Conservation (phyloP, 2,888 invertebrate species). For the Blera fallax region DNA sequence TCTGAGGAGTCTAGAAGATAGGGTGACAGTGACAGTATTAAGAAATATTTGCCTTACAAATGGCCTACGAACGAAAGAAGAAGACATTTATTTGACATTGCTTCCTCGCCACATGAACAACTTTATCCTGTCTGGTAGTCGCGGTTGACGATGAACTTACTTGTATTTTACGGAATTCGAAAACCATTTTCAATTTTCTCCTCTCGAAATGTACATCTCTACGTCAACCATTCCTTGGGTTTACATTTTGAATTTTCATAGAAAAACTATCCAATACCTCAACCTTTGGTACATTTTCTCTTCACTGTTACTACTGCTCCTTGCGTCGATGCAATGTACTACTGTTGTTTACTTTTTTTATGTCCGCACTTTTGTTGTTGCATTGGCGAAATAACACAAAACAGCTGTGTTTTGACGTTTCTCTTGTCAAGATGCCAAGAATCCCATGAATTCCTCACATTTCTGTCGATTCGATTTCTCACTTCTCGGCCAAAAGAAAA, state of each 20-base stretch:
- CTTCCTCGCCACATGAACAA: too few relatives aligned
- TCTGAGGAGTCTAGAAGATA: too few relatives aligned
- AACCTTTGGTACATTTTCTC: background rate
- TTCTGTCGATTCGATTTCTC: conserved; percentile 8
- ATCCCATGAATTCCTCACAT: conserved; percentile 43
- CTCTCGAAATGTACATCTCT: background rate
- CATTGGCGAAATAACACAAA: conserved; percentile 25
- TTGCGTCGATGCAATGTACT: background rate
- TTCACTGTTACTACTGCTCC: background rate
- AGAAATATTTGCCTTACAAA: too few relatives aligned
- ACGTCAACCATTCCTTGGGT: background rate
- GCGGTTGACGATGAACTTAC: too few relatives aligned
- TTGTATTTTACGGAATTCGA: too few relatives aligned
- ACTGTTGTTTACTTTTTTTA: conserved; percentile 46
- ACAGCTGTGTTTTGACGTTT: conserved; percentile 65
- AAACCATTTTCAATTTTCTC: too few relatives aligned
- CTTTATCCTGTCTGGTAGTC: too few relatives aligned
- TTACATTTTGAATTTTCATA: background rate
- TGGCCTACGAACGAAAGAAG: too few relatives aligned
- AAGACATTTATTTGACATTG: too few relatives aligned
- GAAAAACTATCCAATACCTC: background rate
- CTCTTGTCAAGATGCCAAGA: conserved; percentile 55
- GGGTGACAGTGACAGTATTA: too few relatives aligned
- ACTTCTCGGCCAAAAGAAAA: background rate
- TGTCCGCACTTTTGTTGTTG: conserved; percentile 32